Evolutionary conservation across 2,888 invertebrate genomes (phyloP), one percentile per base, ranked within the genome.

Genomic region (Philereme transversata): DNA sequence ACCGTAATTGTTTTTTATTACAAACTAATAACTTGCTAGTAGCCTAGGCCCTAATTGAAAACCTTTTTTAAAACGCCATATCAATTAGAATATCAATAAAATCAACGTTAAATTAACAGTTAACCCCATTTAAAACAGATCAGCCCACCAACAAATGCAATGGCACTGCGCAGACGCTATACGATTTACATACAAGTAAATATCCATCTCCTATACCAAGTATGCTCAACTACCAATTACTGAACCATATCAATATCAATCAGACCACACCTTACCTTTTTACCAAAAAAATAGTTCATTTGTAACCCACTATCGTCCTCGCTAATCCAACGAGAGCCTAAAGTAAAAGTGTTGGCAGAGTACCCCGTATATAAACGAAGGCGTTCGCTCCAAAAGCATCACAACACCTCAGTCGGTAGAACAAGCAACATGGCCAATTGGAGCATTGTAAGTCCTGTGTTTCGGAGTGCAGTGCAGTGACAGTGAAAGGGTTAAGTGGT

Each of bases 311-410:
- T 74, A 83, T 87, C 86, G 88, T 88, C 86, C 86, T 87, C 88
- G 84, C 73, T 70, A 65, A 57, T 69, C 76, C 67, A 68, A 73
- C 74, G 69, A 75, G 83, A 83, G 78, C 72, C 74, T 75, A 77
- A 88, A 90, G 91, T 90, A 90, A 92, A 92, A 91, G 91, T 90
- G 84, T 75, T 51, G 81, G 84, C 83, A 83, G 84, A 85, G 74
- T 81, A 79, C 80, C 78, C 76, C 72, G 74, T 92, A 92, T 92
- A 92, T 69, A 92, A 91, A 82, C 82, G 74, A 62, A 67, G 65
- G 81, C 75, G 72, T 72, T 70, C 65, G 62, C 76, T 56, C 68
- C 35, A 65, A 73, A 70, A 69, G 46, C 84, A 88, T 87, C 91
- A 90, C 79, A 88, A 82, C 82, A 81, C 81, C 78, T 76, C 81